These are phyloP conservation scores for Diadumene lineata DNA, from an alignment of 92 coral and sea anemone genomes.

Conservation along the genomic window DNA sequence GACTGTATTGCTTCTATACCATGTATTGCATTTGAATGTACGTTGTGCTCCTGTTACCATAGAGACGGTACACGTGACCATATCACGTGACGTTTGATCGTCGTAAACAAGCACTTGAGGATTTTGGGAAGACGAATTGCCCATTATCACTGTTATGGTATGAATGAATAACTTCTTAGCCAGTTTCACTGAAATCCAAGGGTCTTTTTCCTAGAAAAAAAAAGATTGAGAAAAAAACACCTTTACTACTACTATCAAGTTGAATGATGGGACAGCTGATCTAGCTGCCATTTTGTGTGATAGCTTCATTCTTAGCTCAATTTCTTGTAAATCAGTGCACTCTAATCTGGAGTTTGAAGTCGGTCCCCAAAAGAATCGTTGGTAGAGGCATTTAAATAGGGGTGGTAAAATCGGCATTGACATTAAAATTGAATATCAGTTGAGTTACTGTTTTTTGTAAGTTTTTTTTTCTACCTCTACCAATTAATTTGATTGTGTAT, in stretches of 20 bases:
- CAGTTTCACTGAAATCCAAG: background rate
- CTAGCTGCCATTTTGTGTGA: too few species aligned
- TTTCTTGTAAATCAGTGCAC: too few species aligned
- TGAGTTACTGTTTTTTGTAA: too few species aligned
- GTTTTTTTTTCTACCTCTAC: too few species aligned
- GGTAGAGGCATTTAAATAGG: too few species aligned
- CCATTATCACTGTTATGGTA: background rate
- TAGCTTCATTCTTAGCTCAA: too few species aligned
- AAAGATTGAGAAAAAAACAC: background rate
- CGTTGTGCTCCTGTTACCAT: background rate
- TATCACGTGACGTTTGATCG: background rate
- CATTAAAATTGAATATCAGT: too few species aligned
- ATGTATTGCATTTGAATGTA: conserved; percentile 1
- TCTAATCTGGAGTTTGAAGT: too few species aligned
- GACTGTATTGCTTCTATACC: conserved; percentile 1
- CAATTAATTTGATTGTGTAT: too few species aligned
- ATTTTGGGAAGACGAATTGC: background rate
- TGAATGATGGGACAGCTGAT: too few species aligned
- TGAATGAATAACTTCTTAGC: background rate
- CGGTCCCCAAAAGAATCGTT: too few species aligned
- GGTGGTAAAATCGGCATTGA: too few species aligned
- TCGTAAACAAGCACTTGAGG: conserved; percentile 1
- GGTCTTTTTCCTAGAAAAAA: conserved; percentile 1
- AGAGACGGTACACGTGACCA: conserved; percentile 1
- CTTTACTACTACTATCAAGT: background rate